These are phyloP conservation scores for Globicephala melas DNA, from an alignment of 2,113 vertebrate genomes.

Conservation along the genomic window DNA sequence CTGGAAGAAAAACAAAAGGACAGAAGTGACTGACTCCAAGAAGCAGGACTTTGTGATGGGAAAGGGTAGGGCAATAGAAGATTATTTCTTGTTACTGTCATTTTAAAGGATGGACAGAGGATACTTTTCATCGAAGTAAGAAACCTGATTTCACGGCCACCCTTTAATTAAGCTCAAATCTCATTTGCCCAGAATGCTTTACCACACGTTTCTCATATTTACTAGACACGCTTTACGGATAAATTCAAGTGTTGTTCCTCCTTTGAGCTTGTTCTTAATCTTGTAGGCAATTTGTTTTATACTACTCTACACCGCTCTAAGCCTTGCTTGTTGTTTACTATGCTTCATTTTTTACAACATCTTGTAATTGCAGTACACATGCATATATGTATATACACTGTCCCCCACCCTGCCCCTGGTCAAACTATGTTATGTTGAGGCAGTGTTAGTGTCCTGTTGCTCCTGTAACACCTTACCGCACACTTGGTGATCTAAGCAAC, in stretches of 20 bases:
- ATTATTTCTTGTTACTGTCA: background rate
- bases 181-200: background rate
- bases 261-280: background rate
- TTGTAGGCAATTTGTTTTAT: background rate
- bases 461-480: background rate
- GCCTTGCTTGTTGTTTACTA: background rate
- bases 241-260: background rate
- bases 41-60: background rate
- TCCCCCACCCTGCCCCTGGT: no score
- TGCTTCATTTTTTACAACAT: background rate
- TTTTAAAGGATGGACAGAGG: background rate
- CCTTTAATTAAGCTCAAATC: background rate
- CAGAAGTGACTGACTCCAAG: background rate
- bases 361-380: background rate
- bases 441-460: background rate
- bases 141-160: background rate
- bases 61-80: background rate
- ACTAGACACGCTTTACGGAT: background rate
- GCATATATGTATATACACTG: no score
- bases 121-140: background rate
- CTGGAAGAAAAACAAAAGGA: background rate
- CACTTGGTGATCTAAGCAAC: background rate
- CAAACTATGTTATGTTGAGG: background rate
- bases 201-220: background rate
- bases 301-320: background rate